Conservation (phyloP, 1,140 invertebrate genomes). For the Brachionus rubens region DNA sequence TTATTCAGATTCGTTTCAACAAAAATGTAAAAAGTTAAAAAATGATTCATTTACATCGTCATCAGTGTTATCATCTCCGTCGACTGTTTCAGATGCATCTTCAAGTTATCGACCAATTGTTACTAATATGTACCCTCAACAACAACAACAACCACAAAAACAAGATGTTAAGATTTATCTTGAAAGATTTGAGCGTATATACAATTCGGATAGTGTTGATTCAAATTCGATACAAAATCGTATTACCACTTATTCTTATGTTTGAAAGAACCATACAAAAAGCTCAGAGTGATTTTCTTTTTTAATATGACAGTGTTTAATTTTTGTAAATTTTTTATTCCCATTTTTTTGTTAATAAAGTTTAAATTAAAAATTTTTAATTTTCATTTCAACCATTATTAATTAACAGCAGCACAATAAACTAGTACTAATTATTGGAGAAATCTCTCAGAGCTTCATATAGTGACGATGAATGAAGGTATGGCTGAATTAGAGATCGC, state of each 20-base stretch:
- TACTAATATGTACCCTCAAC: conserved; percentile 28
- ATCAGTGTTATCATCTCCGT: conserved; percentile 18
- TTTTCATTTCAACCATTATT: too few relatives aligned
- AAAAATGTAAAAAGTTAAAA: conserved; percentile 6
- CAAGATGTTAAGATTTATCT: conserved; percentile 34
- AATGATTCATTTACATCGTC: conserved; percentile 39
- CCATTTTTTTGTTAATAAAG: too few relatives aligned
- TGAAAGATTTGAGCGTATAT: conserved; percentile 37
- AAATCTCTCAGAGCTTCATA: too few relatives aligned
- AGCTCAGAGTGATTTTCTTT: background rate
- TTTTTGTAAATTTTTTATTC: conserved; percentile 11
- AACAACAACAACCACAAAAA: background rate
- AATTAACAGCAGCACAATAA: too few relatives aligned
- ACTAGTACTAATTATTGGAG: too few relatives aligned
- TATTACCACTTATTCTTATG: conserved; percentile 32
- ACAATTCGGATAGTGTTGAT: conserved; percentile 30
- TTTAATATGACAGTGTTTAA: conserved; percentile 34
- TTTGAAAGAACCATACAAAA: background rate
- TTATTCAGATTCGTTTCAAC: conserved; percentile 32
- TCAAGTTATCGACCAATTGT: background rate
- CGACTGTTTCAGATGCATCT: background rate
- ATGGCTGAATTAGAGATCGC: too few relatives aligned
- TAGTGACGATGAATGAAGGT: too few relatives aligned
- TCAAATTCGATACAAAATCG: conserved; percentile 24
- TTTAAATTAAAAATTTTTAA: too few relatives aligned